These are phyloP conservation scores for Solenodon paradoxus DNA, from an alignment of 2,113 vertebrate genomes.

Conservation along the genomic window DNA sequence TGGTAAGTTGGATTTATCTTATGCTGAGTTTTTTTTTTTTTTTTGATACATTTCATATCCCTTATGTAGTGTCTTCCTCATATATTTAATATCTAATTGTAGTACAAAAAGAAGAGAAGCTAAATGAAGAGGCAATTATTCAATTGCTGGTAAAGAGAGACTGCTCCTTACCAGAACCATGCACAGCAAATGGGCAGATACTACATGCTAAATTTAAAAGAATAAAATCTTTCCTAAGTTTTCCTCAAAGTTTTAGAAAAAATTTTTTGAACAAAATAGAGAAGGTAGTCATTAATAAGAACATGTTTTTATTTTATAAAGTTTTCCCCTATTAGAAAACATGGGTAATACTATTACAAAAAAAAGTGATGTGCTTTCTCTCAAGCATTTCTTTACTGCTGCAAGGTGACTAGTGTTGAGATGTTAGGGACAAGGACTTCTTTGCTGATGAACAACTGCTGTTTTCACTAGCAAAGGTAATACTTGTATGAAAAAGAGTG, in stretches of 20 bases:
- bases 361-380: not conserved
- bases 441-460: slow-evolving; percentile 74
- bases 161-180: slow-evolving; percentile 28
- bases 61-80: not conserved
- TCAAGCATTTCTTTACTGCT: slow-evolving; percentile 12
- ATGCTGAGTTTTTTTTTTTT: not conserved
- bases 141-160: slow-evolving; percentile 5
- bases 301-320: not conserved
- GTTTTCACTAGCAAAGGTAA: slow-evolving; percentile 69
- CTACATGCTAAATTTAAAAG: not conserved
- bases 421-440: slow-evolving; percentile 65
- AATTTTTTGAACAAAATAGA: not conserved
- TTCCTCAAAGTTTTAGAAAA: not conserved
- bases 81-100: slow-evolving; percentile 24
- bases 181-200: slow-evolving; percentile 11
- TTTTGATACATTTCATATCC: not conserved
- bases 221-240: slow-evolving; percentile 5
- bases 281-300: not conserved
- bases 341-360: not conserved
- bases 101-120: not conserved
- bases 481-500: slow-evolving; percentile 64
- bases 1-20: not conserved
- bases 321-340: not conserved
- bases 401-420: slow-evolving; percentile 29
- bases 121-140: slow-evolving; percentile 16